These are phyloP conservation scores for Jaculus jaculus DNA, from an alignment of 2,113 vertebrate species.

Conservation along the genomic window DNA sequence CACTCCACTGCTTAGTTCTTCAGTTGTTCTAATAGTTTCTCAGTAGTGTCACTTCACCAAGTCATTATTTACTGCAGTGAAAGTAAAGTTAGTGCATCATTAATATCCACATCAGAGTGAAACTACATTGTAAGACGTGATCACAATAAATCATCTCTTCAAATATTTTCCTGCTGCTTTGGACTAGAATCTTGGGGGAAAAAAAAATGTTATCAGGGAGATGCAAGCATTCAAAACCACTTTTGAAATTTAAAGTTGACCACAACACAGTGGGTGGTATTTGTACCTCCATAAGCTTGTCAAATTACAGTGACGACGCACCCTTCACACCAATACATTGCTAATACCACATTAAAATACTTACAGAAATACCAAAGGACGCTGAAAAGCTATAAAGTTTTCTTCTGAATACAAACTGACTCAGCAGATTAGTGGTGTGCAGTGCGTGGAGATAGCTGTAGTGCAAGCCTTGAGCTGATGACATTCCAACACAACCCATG, in stretches of 20 bases:
- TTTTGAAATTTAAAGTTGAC: slow-evolving; percentile 21
- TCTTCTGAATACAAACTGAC: background rate
- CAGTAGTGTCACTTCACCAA: slow-evolving; percentile 15
- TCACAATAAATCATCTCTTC: background rate
- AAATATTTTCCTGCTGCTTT: slow-evolving; percentile 48
- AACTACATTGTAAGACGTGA: background rate
- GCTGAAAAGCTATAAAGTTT: background rate
- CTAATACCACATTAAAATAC: background rate
- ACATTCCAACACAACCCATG: background rate
- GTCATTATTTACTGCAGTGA: background rate
- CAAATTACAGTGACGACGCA: background rate
- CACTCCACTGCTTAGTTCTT: background rate
- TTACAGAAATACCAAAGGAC: slow-evolving; percentile 37
- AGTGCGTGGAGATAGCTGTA: background rate
- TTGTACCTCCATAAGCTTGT: slow-evolving; percentile 43
- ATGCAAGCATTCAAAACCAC: background rate
- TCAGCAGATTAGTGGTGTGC: background rate
- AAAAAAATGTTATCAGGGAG: background rate
- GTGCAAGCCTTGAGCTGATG: background rate
- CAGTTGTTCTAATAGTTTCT: slow-evolving; percentile 55
- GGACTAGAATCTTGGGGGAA: background rate
- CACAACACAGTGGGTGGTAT: background rate
- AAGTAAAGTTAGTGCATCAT: background rate
- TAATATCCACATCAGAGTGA: background rate
- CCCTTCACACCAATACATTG: background rate